Evolutionary conservation across 2,888 invertebrate genomes (phyloP).

Genomic region (Mesopsocus fuscifrons): DNA sequence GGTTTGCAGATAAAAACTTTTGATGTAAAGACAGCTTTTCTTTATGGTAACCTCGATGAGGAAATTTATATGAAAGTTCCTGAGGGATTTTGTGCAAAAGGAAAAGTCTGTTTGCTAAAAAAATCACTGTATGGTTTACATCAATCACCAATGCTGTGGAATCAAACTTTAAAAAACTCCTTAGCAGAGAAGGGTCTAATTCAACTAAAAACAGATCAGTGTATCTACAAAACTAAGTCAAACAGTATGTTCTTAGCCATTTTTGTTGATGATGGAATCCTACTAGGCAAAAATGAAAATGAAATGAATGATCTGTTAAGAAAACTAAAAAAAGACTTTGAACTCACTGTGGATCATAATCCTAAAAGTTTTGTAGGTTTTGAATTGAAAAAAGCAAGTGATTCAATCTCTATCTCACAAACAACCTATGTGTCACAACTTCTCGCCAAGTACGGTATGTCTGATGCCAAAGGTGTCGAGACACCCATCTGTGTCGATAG

Average conservation of each 20-base stretch:
- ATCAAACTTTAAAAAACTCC: not conserved
- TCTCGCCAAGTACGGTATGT: constrained; percentile 13
- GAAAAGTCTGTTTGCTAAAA: constrained; percentile 10
- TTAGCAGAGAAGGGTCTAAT: not conserved
- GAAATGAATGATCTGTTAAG: constrained; percentile 13
- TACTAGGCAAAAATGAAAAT: constrained; percentile 11
- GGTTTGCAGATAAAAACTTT: not conserved
- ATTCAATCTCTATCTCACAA: constrained; percentile 9
- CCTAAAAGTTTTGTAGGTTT: not conserved
- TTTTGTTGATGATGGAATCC: constrained; percentile 11
- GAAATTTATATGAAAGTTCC: constrained; percentile 10
- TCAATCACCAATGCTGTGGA: constrained; percentile 11
- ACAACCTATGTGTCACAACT: constrained; percentile 13
- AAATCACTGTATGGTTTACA: constrained; percentile 11
- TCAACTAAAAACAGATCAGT: constrained; percentile 1
- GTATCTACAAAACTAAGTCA: not conserved
- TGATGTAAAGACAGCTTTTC: constrained; percentile 13
- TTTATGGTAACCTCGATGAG: constrained; percentile 12
- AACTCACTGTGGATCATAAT: constrained; percentile 14
- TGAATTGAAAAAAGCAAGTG: not conserved
- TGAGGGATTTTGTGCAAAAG: constrained; percentile 6
- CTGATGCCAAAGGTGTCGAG: constrained; percentile 1
- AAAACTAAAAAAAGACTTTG: constrained; percentile 15
- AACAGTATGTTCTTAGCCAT: not conserved
- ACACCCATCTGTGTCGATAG: not conserved